phyloP scores from a whole-genome alignment of 2,113 vertebrate species.

The Crocuta crocuta region DNA sequence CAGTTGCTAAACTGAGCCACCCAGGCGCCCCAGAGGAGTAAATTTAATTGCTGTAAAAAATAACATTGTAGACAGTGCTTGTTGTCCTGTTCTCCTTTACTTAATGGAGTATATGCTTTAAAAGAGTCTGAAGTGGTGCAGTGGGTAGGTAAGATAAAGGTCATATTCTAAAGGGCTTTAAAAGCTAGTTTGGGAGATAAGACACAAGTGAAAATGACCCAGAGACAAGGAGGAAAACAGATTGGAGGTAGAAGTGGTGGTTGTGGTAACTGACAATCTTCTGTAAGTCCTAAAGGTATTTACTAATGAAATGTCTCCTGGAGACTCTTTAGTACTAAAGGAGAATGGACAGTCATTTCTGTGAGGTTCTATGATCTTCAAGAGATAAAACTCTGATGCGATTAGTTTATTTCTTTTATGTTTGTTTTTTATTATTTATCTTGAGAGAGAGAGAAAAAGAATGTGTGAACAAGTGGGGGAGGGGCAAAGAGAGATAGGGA shows the following conservation, averaged over 20 bases:
- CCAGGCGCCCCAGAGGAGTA: neutral
- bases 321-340: neutral
- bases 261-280: neutral
- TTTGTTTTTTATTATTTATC: too few relatives aligned
- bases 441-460: too few relatives aligned
- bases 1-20: too few relatives aligned
- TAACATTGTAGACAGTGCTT: neutral
- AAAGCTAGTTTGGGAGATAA: neutral
- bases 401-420: neutral
- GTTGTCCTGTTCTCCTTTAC: neutral
- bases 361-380: too few relatives aligned
- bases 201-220: neutral
- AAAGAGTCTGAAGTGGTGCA: neutral
- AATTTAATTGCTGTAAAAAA: neutral
- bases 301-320: neutral
- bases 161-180: neutral
- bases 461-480: too few relatives aligned
- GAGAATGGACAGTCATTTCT: neutral
- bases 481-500: too few relatives aligned
- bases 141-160: neutral
- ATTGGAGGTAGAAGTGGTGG: neutral
- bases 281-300: neutral
- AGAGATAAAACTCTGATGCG: neutral
- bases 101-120: neutral
- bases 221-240: neutral